Evolutionary conservation across 2,888 invertebrate species (phyloP).

Genomic region (Barypeithes pellucidus): DNA sequence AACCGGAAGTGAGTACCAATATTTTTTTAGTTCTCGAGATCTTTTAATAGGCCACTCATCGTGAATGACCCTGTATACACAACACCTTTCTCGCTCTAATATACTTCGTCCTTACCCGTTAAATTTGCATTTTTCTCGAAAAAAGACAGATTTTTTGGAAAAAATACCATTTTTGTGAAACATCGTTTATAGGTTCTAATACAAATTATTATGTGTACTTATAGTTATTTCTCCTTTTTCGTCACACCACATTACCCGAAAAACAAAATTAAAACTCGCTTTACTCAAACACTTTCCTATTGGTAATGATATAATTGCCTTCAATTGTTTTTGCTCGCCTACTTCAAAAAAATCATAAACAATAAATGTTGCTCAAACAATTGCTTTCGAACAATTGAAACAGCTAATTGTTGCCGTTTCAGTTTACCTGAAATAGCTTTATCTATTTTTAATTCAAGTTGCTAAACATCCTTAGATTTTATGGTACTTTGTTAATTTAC

Average conservation of each 20-base stretch:
- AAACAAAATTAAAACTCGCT: conserved; percentile 30
- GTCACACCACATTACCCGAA: conserved; percentile 25
- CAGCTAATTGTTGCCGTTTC: conserved; percentile 41
- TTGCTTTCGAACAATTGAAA: conserved; percentile 49
- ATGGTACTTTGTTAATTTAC: conserved; percentile 33
- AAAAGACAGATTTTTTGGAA: too few relatives aligned
- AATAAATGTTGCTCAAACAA: conserved; percentile 51
- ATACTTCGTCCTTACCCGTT: too few relatives aligned
- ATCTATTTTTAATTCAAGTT: conserved; percentile 64
- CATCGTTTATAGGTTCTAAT: too few relatives aligned
- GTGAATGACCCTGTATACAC: too few relatives aligned
- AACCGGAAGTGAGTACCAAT: too few relatives aligned
- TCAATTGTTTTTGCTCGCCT: conserved; percentile 51
- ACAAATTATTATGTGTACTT: too few relatives aligned
- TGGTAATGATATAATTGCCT: conserved; percentile 47
- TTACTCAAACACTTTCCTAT: conserved; percentile 44
- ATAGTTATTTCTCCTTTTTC: background rate
- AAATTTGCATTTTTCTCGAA: too few relatives aligned
- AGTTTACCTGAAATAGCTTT: conserved; percentile 57
- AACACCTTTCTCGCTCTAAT: too few relatives aligned
- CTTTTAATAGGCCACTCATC: too few relatives aligned
- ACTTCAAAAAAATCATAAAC: conserved; percentile 45
- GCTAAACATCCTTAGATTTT: conserved; percentile 62
- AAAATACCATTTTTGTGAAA: too few relatives aligned
- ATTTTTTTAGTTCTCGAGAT: too few relatives aligned